Base-by-base conservation (phyloP, 2,888 invertebrate genomes). In the Tuberolachnus salignus region DNA sequence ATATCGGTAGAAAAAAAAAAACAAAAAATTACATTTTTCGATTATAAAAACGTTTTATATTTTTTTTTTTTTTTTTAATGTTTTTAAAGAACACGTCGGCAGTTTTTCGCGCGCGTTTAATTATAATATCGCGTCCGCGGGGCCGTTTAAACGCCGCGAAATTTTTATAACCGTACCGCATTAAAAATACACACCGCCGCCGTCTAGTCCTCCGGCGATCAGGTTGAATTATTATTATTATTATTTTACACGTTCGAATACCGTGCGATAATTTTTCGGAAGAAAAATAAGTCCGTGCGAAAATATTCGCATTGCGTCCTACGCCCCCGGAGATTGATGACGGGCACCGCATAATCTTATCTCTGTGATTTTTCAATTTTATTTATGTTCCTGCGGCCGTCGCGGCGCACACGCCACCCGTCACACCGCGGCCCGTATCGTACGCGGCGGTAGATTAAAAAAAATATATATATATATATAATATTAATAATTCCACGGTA, bases 281-380 rank as follows among this genome's bases (percentile, higher is more conserved):
- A 9, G 8, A 3, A 19, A 34, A 53, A 51, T 10, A 44, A 23
- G 46, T 46, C 57, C n/a, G 44, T 44, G 57, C 6, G 23, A 44
- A 46, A 34, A 19, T 6, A 6, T 42, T 42, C 11, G n/a, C n/a
- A 1, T 59, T 19, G 23, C 49, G 19, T 26, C 1, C 0, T 16
- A 26, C 66, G n/a, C 9, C 3, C 13, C 26, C 26, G 14, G 59
- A 61, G 72, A 72, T 72, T 72, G 34, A 72, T 72, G 59, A 57
- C n/a, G 23, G 42, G 21, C 53, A 21, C 23, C 55, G 21, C 44
- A 57, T 55, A 71, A 46, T 61, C 26, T 61, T 61, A 34, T 72
- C 59, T 49, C 14, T 34, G 61, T 14, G 49, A 61, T 72, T 61
- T 49, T 72, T 72, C 59, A 61, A 34, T 72, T 61, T 49, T 61